phyloP scores from a whole-genome alignment of 2,797 vertebrate genomes.

The Gadopsis bispinosus region DNA sequence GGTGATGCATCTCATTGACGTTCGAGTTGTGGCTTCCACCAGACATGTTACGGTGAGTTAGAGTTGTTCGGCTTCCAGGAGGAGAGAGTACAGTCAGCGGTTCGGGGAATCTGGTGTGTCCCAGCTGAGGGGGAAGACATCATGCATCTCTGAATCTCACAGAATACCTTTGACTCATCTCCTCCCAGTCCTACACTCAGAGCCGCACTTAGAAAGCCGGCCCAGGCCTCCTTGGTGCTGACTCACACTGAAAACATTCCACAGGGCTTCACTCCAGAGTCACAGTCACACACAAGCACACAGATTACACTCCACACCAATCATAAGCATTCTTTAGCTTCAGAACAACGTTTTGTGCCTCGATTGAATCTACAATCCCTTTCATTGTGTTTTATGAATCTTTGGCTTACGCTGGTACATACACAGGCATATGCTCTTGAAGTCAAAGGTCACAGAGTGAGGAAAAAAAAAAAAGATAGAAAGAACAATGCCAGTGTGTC shows the following conservation, averaged over 20 bases:
- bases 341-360: background rate
- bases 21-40: constrained; percentile 5
- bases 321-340: constrained; percentile 2
- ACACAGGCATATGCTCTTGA: constrained; percentile 25
- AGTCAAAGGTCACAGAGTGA: constrained; percentile 10
- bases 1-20: background rate
- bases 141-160: constrained; percentile 49
- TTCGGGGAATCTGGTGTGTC: constrained; percentile 60
- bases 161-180: constrained; percentile 65
- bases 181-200: constrained; percentile 63
- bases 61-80: constrained; percentile 28
- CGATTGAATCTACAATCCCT: background rate
- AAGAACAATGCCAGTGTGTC: constrained; percentile 60
- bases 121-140: constrained; percentile 64
- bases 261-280: constrained; percentile 3
- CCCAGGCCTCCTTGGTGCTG: constrained; percentile 53
- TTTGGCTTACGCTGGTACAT: background rate
- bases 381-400: background rate
- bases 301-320: constrained; percentile 18
- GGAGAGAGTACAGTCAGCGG: constrained; percentile 40
- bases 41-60: constrained; percentile 9
- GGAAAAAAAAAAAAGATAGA: constrained; percentile 2
- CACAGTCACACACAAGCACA: constrained; percentile 30
- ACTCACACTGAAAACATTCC: constrained; percentile 67
- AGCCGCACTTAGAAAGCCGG: constrained; percentile 44